Base-by-base conservation (phyloP, 2,888 invertebrate species). In the Diachrysia chrysitis region DNA sequence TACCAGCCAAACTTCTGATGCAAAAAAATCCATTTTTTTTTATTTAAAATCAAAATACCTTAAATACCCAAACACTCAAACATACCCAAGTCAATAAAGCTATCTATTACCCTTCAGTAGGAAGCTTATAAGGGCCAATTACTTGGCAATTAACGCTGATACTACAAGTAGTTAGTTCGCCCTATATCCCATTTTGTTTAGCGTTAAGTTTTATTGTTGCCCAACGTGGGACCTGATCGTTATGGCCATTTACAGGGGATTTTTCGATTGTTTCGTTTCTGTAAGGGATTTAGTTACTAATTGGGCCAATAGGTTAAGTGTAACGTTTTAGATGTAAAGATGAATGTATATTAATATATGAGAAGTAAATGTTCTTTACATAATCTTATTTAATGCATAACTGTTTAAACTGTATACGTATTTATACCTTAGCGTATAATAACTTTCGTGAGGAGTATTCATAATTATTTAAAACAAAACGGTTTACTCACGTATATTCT, bases 71-170 rank as follows among this genome's bases (percentile, higher is more conserved):
- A 37, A 21, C 19, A 9, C 23, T 55, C 19, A 55, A 62, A 65
- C 58, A 58, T 56, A 63, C 66, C 65, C 70, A 67, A 81, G 68
- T 71, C 56, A 71, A 81, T 71, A 63, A 67, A 70, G 58, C 63
- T 67, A 81, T 81, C 79, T 73, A 68, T 81, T 81, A 66, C 66
- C 71, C 65, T 78, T 66, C 66, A 66, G 70, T 63, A 54, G 60
- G 62, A 64, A 65, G 76, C 71, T 75, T 81, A 72, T 63, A 73
- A 69, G 66, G 69, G 72, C 73, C 73, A 80, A 80, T 80, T 80
- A 76, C 69, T 71, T 67, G 71, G 71, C 79, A 81, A 80, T 80
- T 80, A 80, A 78, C 69, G 73, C 63, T 73, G 79, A 80, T 80
- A 78, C 76, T 75, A 78, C 72, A 73, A 76, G 64, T 72, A 71